phyloP scores from a whole-genome alignment of 2,888 invertebrate genomes.

The Leucophenga maculata region DNA sequence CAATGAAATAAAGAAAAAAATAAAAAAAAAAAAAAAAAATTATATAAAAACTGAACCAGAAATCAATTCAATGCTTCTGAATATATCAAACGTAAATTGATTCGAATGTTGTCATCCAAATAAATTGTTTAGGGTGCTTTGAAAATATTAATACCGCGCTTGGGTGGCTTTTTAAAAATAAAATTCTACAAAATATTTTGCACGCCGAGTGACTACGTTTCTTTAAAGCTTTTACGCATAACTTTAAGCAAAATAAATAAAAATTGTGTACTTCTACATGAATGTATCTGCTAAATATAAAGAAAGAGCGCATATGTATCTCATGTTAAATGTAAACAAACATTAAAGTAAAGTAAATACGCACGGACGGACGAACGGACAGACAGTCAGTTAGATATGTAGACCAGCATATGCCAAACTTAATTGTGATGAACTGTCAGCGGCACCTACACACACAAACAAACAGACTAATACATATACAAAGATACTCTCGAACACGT shows the following conservation, averaged over 20 bases:
- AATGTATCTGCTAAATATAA: no score
- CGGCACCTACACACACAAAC: constrained; percentile 10
- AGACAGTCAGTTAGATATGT: neutral
- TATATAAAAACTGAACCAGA: constrained; percentile 3
- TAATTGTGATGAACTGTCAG: constrained; percentile 20
- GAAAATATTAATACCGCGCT: no score
- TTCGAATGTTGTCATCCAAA: no score
- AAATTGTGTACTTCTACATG: no score
- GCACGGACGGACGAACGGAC: neutral
- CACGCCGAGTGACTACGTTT: neutral
- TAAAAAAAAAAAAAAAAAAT: neutral
- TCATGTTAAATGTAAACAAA: constrained; percentile 1
- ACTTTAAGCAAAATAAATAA: no score
- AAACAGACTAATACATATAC: neutral
- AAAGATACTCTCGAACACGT: neutral
- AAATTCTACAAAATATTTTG: neutral
- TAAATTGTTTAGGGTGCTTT: no score
- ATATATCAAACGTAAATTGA: neutral
- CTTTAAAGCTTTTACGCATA: neutral
- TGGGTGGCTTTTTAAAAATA: no score
- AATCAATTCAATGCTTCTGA: neutral
- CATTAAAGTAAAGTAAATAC: neutral
- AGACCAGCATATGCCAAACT: constrained; percentile 1
- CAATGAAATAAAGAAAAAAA: no score
- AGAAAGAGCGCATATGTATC: neutral